Conservation (phyloP, 2,113 vertebrate species). For the Cyphomyrus discorhynchus region DNA sequence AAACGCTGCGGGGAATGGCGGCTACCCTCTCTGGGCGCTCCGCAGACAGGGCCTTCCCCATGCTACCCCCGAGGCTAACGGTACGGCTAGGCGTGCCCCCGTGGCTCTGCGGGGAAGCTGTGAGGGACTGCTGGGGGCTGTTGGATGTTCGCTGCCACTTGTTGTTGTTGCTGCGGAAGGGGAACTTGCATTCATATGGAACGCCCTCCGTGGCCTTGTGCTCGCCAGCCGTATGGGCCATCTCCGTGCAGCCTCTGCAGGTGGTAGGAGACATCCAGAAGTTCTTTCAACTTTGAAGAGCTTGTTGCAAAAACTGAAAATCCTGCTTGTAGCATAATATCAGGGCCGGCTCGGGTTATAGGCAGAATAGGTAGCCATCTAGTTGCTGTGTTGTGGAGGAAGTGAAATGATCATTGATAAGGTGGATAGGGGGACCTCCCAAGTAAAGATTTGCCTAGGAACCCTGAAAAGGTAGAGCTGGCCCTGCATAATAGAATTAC, state of each 20-base stretch:
- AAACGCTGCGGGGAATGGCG: conserved; percentile 92
- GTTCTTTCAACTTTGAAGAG: not conserved
- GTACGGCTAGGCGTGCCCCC: conserved; percentile 58
- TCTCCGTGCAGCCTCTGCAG: conserved; percentile 86
- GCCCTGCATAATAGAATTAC: not conserved
- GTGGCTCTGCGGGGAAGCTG: conserved; percentile 72
- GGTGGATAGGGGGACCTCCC: not conserved
- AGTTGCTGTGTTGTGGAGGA: not conserved
- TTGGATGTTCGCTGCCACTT: conserved; percentile 90
- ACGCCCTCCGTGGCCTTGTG: conserved; percentile 87
- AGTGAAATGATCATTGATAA: not conserved
- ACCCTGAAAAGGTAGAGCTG: not conserved
- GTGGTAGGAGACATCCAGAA: not conserved
- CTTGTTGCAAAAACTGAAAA: not conserved
- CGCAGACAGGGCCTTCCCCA: conserved; percentile 72
- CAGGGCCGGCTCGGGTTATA: not conserved
- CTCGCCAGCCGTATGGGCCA: conserved; percentile 84
- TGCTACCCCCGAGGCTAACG: conserved; percentile 71
- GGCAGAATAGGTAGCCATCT: not conserved
- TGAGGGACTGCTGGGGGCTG: conserved; percentile 79
- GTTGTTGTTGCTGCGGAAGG: conserved; percentile 93
- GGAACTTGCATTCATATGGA: conserved; percentile 93
- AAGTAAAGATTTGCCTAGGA: not conserved
- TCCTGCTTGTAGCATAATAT: not conserved
- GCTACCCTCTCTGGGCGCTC: conserved; percentile 74